Conservation (phyloP, 2,888 invertebrate species). For the Erebia epiphron region DNA sequence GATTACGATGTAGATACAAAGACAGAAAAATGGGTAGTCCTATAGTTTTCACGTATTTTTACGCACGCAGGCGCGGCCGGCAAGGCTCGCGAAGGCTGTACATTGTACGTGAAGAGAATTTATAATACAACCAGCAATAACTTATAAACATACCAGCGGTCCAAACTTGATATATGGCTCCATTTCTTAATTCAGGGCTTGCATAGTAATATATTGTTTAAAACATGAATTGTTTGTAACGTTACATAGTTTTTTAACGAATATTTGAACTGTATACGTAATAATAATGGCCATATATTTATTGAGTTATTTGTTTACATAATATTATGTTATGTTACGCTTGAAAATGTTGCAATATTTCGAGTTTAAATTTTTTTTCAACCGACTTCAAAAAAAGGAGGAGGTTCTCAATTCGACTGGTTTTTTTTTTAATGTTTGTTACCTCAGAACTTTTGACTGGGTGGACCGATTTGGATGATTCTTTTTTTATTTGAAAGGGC, state of each 20-base stretch:
- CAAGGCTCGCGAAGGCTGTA: conserved; percentile 54
- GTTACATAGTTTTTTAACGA: conserved; percentile 2
- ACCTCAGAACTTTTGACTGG: no score
- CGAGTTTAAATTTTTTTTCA: no score
- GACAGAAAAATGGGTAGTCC: conserved; percentile 16
- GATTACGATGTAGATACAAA: background rate
- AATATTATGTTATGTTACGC: conserved; percentile 5
- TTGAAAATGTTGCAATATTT: background rate
- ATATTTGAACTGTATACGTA: background rate
- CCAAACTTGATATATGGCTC: conserved; percentile 32
- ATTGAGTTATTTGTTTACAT: conserved; percentile 14
- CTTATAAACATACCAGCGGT: conserved; percentile 40
- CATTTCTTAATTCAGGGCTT: conserved; percentile 28
- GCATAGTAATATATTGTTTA: conserved; percentile 6
- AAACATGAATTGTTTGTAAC: conserved; percentile 5
- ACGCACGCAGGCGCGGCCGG: conserved; percentile 47
- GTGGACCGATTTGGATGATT: no score
- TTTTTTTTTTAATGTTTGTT: no score
- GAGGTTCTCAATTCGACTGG: no score
- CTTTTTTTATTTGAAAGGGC: no score
- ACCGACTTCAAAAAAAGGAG: no score
- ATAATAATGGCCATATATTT: background rate
- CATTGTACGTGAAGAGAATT: conserved; percentile 54
- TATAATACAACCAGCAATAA: conserved; percentile 47
- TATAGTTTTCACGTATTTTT: conserved; percentile 24